Conservation (phyloP, 2,797 vertebrate genomes). For the Neosalanx taihuensis region DNA sequence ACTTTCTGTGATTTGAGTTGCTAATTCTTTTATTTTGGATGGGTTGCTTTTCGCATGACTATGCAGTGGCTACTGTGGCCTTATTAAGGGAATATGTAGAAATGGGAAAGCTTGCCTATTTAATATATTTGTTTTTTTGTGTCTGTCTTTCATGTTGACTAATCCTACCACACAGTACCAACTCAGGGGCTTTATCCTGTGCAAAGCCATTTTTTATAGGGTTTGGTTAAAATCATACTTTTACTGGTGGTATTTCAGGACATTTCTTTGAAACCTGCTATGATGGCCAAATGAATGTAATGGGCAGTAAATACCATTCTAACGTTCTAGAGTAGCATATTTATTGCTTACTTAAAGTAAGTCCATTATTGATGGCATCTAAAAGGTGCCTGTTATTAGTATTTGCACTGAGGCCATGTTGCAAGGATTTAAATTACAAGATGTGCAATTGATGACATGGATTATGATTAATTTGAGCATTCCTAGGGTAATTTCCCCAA, state of each 20-base stretch:
- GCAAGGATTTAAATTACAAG: slow-evolving; percentile 15
- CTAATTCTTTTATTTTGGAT: slow-evolving; percentile 30
- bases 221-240: slow-evolving; percentile 5
- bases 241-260: slow-evolving; percentile 1
- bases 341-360: slow-evolving; percentile 4
- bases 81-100: slow-evolving; percentile 50
- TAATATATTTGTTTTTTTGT: slow-evolving; percentile 47
- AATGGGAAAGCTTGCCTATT: slow-evolving; percentile 42
- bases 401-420: slow-evolving; percentile 18
- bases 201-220: background rate
- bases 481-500: background rate
- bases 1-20: slow-evolving; percentile 10
- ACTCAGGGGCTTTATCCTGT: slow-evolving; percentile 59
- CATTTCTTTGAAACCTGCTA: slow-evolving; percentile 2
- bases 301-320: slow-evolving; percentile 17
- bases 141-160: slow-evolving; percentile 22
- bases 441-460: background rate
- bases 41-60: slow-evolving; percentile 64
- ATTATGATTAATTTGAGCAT: background rate
- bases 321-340: slow-evolving; percentile 8
- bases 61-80: slow-evolving; percentile 65
- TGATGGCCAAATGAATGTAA: slow-evolving; percentile 46
- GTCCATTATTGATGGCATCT: slow-evolving; percentile 13
- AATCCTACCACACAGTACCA: slow-evolving; percentile 31
- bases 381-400: background rate